Evolutionary conservation across 35 echinoderm and acorn worm genomes (phyloP).

Genomic region (Ophiothrix spiculata): DNA sequence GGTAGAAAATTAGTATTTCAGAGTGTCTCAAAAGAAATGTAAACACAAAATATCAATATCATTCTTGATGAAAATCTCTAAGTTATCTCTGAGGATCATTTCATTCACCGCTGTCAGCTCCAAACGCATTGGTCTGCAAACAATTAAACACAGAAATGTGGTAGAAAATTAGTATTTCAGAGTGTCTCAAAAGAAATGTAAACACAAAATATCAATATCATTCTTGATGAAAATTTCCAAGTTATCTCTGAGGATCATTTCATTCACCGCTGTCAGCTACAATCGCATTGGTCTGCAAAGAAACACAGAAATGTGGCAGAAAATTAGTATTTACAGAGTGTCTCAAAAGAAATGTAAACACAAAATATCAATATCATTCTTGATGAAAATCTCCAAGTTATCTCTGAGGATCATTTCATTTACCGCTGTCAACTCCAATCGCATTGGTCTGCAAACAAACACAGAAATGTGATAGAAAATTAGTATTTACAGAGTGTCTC

Average conservation of each 20-base stretch:
- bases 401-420: conserved; percentile 89
- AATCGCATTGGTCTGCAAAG: conserved; percentile 67
- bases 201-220: no score
- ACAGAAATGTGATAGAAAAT: no score
- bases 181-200: no score
- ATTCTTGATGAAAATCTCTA: conserved; percentile 97
- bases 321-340: not conserved
- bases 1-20: no score
- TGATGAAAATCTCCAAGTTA: conserved; percentile 90
- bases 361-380: conserved; percentile 99
- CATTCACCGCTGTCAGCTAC: conserved; percentile 92
- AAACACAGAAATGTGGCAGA: not conserved
- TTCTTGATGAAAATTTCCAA: conserved; percentile 89
- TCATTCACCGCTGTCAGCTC: conserved; percentile 97
- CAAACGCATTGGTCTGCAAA: conserved; percentile 67
- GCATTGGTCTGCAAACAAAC: conserved; percentile 86
- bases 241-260: conserved; percentile 82
- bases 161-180: no score
- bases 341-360: no score
- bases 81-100: conserved; percentile 78
- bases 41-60: no score
- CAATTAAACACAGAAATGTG: no score
- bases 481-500: no score
- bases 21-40: no score
- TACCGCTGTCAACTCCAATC: conserved; percentile 84